Evolutionary conservation across 2,888 invertebrate species (phyloP).

Genomic region (Hydropsyche betteni): DNA sequence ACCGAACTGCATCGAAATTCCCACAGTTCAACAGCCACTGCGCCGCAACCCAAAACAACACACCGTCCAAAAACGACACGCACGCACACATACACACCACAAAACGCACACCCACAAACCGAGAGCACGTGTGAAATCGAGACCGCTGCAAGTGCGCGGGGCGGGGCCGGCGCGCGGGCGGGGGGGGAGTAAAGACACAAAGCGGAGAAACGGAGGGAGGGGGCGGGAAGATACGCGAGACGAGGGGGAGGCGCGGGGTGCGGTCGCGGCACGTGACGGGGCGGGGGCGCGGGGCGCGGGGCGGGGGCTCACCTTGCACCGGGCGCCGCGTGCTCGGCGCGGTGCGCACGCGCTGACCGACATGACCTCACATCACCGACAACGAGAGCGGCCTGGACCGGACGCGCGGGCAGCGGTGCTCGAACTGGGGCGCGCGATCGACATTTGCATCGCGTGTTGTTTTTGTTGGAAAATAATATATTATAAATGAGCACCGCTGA

Average conservation of each 20-base stretch:
- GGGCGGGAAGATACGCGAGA: background rate
- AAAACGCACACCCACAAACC: too few species aligned
- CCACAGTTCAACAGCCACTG: too few species aligned
- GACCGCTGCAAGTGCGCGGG: conserved; percentile 9
- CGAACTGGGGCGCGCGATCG: background rate
- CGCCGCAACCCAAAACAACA: too few species aligned
- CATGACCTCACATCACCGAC: conserved; percentile 19
- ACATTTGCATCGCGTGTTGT: background rate
- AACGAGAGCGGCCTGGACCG: conserved; percentile 20
- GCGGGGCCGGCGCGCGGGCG: background rate
- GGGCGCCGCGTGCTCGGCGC: conserved; percentile 9
- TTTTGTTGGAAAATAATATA: background rate
- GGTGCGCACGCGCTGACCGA: conserved; percentile 14
- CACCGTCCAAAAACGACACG: too few species aligned
- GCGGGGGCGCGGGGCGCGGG: background rate
- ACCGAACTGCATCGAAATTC: too few species aligned
- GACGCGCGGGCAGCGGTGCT: background rate
- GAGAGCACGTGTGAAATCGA: conserved; percentile 5
- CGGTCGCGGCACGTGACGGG: conserved; percentile 7
- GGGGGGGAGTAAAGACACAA: background rate
- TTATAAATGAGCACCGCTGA: background rate
- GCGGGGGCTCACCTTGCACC: conserved; percentile 20
- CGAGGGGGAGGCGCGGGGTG: background rate
- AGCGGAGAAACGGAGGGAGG: background rate
- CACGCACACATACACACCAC: too few species aligned